Conservation (phyloP, 37 sponge, comb jelly and placozoan genomes). For the Mnemiopsis leidyi region DNA sequence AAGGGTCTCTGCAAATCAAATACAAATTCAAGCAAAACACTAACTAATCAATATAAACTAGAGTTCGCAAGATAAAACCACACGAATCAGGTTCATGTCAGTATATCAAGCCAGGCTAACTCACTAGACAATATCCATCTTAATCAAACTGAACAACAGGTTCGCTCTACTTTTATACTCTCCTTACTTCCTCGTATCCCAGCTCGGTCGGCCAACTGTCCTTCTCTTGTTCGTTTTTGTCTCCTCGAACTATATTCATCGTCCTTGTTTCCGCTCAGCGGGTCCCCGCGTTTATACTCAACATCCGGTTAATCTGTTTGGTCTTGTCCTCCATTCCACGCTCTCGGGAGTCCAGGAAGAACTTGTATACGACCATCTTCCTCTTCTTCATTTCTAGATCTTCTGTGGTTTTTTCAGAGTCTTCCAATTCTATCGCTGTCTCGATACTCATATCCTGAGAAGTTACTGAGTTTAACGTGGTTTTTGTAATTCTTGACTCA, state of each 20-base stretch:
- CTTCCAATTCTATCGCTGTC: slow-evolving; percentile 14
- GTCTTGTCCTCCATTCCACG: slow-evolving; percentile 55
- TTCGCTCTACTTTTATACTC: too few relatives aligned
- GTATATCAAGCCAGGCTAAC: not conserved
- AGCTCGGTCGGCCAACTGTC: too few relatives aligned
- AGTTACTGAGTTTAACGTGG: not conserved
- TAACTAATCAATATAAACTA: too few relatives aligned
- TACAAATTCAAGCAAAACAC: too few relatives aligned
- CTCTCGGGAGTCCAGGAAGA: slow-evolving; percentile 43
- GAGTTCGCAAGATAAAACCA: too few relatives aligned
- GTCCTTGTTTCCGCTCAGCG: not conserved
- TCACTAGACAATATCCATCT: too few relatives aligned
- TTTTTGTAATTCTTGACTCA: too few relatives aligned
- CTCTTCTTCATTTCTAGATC: slow-evolving; percentile 13
- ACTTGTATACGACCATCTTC: slow-evolving; percentile 56
- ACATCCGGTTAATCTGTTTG: slow-evolving; percentile 29
- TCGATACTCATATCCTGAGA: slow-evolving; percentile 8
- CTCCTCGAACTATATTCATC: not conserved
- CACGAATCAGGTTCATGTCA: too few relatives aligned
- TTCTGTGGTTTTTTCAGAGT: not conserved
- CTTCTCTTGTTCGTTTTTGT: too few relatives aligned
- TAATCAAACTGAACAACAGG: too few relatives aligned
- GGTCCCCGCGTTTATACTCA: not conserved
- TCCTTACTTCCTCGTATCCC: too few relatives aligned
- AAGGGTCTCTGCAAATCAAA: too few relatives aligned